Evolutionary conservation across 2,797 vertebrate genomes (phyloP).

Genomic region (Zalophus californianus): DNA sequence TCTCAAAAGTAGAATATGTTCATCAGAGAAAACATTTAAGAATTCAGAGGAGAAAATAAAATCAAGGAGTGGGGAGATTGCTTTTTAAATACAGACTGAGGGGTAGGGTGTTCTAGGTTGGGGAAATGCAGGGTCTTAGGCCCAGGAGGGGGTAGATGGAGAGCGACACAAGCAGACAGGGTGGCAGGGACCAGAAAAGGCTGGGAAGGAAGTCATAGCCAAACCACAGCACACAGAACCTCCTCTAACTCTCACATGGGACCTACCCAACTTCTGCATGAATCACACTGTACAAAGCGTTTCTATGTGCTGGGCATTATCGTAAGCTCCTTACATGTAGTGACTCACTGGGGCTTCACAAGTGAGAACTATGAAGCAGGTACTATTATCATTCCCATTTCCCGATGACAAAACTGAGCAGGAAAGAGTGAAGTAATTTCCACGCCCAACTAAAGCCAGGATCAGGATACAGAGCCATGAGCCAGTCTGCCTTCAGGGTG

Average conservation of each 20-base stretch:
- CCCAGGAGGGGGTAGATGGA: background rate
- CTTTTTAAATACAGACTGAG: background rate
- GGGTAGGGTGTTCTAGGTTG: background rate
- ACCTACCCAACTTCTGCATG: background rate
- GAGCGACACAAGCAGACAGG: background rate
- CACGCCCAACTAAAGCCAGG: background rate
- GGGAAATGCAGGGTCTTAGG: background rate
- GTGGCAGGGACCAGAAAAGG: background rate
- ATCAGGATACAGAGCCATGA: background rate
- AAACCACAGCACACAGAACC: background rate
- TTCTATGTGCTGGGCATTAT: background rate
- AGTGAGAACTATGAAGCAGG: background rate
- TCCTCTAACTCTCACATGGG: fast-evolving
- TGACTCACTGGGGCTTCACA: background rate
- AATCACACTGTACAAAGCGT: background rate
- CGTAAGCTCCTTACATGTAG: background rate
- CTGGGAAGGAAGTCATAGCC: background rate
- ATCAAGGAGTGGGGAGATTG: background rate
- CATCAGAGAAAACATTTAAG: background rate
- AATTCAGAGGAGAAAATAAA: conserved; percentile 42
- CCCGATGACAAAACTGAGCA: background rate
- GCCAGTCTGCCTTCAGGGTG: background rate
- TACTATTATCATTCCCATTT: background rate
- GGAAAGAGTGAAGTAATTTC: background rate
- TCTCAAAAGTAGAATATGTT: background rate